These are phyloP conservation scores for Lasioglossum calceatum DNA, from an alignment of 2,888 invertebrate species.

Conservation along the genomic window DNA sequence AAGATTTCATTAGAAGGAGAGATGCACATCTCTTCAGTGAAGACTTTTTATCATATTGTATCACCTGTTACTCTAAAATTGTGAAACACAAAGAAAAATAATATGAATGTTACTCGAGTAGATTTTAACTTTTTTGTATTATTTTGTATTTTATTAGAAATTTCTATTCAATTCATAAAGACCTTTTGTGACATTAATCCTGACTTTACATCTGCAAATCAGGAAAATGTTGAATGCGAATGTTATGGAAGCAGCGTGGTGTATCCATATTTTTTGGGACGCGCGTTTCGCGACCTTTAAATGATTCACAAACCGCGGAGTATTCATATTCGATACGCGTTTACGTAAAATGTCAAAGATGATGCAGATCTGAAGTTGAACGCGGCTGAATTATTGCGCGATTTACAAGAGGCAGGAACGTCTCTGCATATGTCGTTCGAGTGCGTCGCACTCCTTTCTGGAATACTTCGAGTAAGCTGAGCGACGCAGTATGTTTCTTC, in stretches of 20 bases:
- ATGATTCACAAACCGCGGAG: not conserved
- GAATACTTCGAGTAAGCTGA: constrained; percentile 24
- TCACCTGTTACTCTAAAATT: too few relatives aligned
- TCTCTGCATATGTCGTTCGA: not conserved
- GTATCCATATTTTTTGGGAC: not conserved
- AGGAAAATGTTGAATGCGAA: not conserved
- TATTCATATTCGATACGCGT: not conserved
- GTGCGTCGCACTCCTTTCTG: not conserved
- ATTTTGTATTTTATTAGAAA: not conserved
- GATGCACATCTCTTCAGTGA: too few relatives aligned
- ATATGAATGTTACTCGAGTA: not conserved
- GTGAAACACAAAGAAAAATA: not conserved
- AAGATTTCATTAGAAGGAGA: too few relatives aligned
- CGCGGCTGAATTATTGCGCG: constrained; percentile 17
- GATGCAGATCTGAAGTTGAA: not conserved
- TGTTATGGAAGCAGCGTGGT: not conserved
- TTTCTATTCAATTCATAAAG: too few relatives aligned
- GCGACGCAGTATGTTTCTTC: constrained; percentile 7
- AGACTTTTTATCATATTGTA: not conserved
- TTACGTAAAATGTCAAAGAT: constrained; percentile 2
- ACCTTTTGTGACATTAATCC: not conserved
- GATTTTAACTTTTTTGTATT: not conserved
- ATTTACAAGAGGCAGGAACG: not conserved
- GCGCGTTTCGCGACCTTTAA: not conserved
- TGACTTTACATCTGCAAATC: not conserved